Evolutionary conservation across 2,113 vertebrate genomes (phyloP).

Genomic region (Ploceus nigricollis): DNA sequence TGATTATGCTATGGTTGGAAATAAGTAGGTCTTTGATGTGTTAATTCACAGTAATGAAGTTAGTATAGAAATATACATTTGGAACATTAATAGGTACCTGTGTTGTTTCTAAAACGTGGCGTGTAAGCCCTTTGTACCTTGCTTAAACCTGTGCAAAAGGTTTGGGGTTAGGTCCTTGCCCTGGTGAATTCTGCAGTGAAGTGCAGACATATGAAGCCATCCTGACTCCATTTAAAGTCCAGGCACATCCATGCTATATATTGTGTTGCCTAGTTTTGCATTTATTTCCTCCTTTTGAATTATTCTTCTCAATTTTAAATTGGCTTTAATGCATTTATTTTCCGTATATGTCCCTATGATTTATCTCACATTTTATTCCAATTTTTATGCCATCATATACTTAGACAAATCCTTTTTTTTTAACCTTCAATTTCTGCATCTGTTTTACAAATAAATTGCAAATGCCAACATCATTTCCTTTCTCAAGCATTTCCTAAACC

Average conservation of each 20-base stretch:
- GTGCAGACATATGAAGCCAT: fast-evolving
- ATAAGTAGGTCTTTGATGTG: neutral
- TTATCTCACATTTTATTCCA: neutral
- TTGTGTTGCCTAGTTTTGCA: neutral
- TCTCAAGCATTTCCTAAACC: conserved; percentile 30
- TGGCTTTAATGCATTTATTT: neutral
- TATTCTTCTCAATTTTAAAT: neutral
- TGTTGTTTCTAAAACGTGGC: neutral
- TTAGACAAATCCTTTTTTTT: neutral
- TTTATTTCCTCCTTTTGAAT: conserved; percentile 15
- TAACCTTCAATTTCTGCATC: neutral
- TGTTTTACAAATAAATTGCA: conserved; percentile 22
- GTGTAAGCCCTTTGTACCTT: neutral
- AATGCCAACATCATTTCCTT: conserved; percentile 22
- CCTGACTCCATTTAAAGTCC: neutral
- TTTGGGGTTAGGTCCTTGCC: neutral
- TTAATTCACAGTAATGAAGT: neutral
- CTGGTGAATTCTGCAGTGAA: neutral
- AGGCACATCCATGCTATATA: neutral
- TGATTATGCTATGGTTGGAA: neutral
- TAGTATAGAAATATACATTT: neutral
- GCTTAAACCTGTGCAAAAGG: neutral
- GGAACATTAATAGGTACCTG: neutral
- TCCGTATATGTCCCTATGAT: neutral
- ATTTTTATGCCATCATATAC: neutral